These are phyloP conservation scores for Hirtodrosophila histrioides DNA, from an alignment of 2,888 invertebrate genomes.

Conservation along the genomic window DNA sequence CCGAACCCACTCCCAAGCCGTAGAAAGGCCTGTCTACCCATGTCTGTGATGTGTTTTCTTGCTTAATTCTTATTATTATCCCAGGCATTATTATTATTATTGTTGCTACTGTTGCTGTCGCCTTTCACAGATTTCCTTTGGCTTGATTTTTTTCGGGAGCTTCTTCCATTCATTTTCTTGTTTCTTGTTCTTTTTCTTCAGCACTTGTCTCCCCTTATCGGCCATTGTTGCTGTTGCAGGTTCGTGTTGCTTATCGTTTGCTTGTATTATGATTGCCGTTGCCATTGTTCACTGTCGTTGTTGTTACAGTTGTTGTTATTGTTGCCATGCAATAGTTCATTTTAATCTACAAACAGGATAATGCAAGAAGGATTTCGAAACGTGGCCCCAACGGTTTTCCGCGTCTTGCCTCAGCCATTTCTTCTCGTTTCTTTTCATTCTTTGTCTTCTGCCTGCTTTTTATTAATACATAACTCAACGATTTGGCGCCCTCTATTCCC, in stretches of 20 bases:
- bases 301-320: constrained; percentile 36
- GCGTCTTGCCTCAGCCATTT: constrained; percentile 27
- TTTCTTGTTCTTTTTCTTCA: constrained; percentile 33
- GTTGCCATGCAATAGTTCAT: constrained; percentile 77
- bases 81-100: constrained; percentile 75
- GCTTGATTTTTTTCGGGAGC: constrained; percentile 20
- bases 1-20: constrained; percentile 35
- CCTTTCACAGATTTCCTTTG: constrained; percentile 70
- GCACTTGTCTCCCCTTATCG: constrained; percentile 45
- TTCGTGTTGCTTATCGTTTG: constrained; percentile 78
- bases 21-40: constrained; percentile 52
- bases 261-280: constrained; percentile 73
- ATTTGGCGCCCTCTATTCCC: constrained; percentile 31
- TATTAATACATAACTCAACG: constrained; percentile 61
- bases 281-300: constrained; percentile 62
- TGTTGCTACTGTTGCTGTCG: constrained; percentile 39
- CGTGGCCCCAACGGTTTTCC: constrained; percentile 57
- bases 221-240: constrained; percentile 45
- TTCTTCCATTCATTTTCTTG: constrained; percentile 42
- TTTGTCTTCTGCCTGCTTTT: constrained; percentile 58
- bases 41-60: constrained; percentile 79
- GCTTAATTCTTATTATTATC: constrained; percentile 81
- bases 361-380: constrained; percentile 78
- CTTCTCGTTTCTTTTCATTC: constrained; percentile 21
- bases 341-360: constrained; percentile 78